Evolutionary conservation across 2,888 invertebrate genomes (phyloP), one percentile per base, ranked within the genome.

Genomic region (Dryococelus australis): DNA sequence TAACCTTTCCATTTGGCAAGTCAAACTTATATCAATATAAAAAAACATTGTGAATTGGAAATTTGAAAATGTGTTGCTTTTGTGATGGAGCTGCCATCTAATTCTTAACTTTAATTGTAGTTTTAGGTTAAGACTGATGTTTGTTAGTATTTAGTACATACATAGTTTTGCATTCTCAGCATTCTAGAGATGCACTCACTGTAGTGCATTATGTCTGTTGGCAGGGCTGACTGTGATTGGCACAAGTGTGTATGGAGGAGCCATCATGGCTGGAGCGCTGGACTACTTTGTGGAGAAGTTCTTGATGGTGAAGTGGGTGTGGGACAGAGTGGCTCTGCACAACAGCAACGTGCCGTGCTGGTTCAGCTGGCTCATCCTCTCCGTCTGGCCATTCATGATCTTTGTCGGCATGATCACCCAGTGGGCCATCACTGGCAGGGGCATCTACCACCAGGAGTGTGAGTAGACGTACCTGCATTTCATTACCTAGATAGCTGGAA

Each of bases 211-310:
- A 35, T 35, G 35, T 35, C 35, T 35, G 35, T 35, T 78, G 26
- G 47, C 92, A 95, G 95, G 94, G 88, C 92, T 96, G 89, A 96
- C 96, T 80, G 95, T 97, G 90, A 92, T 96, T 88, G 96, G 96
- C 65, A 96, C 96, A 24, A 94, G 95, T 89, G 93, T 96, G n/a
- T 96, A 96, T 90, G 97, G 97, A 43, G 96, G 96, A 28, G 96
- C 96, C 12, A 94, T 96, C 87, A 94, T 96, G 89, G 94, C 96
- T 16, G 94, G 94, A 24, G 94, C 95, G 5, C 93, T 96, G 87
- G 97, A 97, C 92, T 97, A 96, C 92, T 96, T 96, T 92, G 94
- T 96, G 88, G 96, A 96, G 91, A 93, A 95, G 91, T 93, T 96
- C 92, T 93, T 95, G 90, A 95, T 96, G 94, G 94, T 95, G n/a